A percentile compares a stretch with the other conserved stretches of the same genome.
Evolutionary conservation across 2,888 invertebrate genomes (phyloP).

Genomic region (Coremacera marginata): DNA sequence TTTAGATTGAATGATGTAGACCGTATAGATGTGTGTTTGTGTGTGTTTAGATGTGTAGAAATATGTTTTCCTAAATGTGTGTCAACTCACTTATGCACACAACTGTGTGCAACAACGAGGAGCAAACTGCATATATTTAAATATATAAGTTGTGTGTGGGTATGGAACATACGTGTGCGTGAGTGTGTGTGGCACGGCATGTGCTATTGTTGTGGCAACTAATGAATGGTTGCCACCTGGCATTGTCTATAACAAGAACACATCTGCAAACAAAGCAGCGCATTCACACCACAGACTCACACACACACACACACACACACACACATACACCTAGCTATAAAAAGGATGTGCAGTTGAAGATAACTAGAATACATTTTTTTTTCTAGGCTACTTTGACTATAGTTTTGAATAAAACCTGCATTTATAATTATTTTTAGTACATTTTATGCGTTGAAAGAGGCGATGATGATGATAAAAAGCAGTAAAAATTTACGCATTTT

Average conservation of each 20-base stretch:
- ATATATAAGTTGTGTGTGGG: background rate
- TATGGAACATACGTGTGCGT: background rate
- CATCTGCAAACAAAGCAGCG: background rate
- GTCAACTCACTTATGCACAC: no score
- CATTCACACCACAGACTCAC: background rate
- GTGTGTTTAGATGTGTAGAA: no score
- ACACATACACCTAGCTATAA: background rate
- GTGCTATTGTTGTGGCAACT: conserved; percentile 21
- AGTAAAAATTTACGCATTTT: background rate
- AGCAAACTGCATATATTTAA: no score
- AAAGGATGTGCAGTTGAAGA: background rate
- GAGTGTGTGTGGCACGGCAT: background rate
- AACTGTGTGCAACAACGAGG: no score
- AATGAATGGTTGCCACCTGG: conserved; percentile 25
- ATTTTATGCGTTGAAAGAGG: background rate
- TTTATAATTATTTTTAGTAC: conserved; percentile 17
- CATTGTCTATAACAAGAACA: background rate
- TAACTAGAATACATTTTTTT: background rate
- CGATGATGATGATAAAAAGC: background rate
- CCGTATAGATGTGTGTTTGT: no score
- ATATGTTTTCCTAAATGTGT: no score
- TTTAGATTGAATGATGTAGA: no score
- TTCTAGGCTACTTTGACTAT: background rate
- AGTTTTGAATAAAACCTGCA: conserved; percentile 11
- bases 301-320: background rate